phyloP scores from a whole-genome alignment of 2,888 invertebrate genomes.

The Sympetrum striolatum region DNA sequence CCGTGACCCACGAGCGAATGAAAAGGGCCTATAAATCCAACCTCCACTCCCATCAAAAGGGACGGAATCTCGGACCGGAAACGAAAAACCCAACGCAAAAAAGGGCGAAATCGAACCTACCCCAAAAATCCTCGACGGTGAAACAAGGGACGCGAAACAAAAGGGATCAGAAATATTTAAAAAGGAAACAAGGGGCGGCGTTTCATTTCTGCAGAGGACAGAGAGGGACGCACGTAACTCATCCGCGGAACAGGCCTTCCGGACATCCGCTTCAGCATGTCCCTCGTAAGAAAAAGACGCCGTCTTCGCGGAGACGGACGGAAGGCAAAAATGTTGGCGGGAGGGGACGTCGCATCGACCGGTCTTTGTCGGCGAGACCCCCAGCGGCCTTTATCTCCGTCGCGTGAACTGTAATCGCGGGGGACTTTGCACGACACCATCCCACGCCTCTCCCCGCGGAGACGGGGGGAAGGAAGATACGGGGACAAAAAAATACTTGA shows the following conservation, averaged over 20 bases:
- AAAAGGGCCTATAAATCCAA: too few species aligned
- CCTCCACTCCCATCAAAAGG: neutral
- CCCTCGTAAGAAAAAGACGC: neutral
- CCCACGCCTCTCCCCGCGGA: neutral
- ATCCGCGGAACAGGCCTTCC: neutral
- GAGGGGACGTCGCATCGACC: slow-evolving; percentile 9
- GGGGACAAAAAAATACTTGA: neutral
- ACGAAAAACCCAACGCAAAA: neutral
- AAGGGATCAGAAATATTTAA: neutral
- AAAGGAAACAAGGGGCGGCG: neutral
- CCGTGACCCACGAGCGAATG: too few species aligned
- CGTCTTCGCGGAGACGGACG: neutral
- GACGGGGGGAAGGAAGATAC: neutral
- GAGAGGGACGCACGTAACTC: neutral
- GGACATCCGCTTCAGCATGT: neutral
- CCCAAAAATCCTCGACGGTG: too few species aligned
- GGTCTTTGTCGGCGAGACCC: slow-evolving; percentile 34
- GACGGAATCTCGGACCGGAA: neutral
- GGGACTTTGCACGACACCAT: slow-evolving; percentile 34
- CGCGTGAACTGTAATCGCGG: slow-evolving; percentile 30
- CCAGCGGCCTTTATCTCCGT: slow-evolving; percentile 34
- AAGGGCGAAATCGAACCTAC: neutral
- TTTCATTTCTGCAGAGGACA: neutral
- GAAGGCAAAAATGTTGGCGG: neutral
- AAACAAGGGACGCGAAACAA: too few species aligned